phyloP scores from a whole-genome alignment of 2,888 invertebrate species.

The Pilophorus perplexus region DNA sequence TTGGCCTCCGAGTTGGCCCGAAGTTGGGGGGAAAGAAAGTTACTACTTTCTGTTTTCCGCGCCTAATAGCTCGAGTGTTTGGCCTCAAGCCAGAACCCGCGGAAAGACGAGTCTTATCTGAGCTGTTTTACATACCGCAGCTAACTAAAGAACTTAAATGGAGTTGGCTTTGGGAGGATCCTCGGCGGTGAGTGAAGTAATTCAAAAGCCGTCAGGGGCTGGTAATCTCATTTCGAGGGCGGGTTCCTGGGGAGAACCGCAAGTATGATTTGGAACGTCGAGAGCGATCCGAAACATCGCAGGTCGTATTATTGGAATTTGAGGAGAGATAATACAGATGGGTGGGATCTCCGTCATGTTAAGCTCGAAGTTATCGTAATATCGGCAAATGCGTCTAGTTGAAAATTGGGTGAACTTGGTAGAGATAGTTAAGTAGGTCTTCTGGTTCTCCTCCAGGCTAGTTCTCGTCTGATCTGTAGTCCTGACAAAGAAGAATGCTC shows the following conservation, averaged over 20 bases:
- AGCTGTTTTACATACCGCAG: slow-evolving; percentile 34
- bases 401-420: too few species aligned
- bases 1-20: slow-evolving; percentile 14
- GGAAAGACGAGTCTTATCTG: slow-evolving; percentile 32
- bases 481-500: too few species aligned
- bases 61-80: slow-evolving; percentile 20
- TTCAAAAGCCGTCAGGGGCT: neutral
- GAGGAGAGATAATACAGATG: too few species aligned
- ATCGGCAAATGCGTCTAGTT: too few species aligned
- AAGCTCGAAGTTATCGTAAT: too few species aligned
- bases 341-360: too few species aligned
- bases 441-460: too few species aligned
- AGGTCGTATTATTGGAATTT: too few species aligned
- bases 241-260: neutral
- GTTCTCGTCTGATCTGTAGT: too few species aligned
- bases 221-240: neutral
- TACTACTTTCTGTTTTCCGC: slow-evolving; percentile 14
- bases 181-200: neutral
- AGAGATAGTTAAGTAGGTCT: too few species aligned
- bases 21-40: slow-evolving; percentile 6
- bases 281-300: too few species aligned
- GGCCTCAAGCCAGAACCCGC: slow-evolving; percentile 16
- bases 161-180: neutral
- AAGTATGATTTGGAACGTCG: too few species aligned
- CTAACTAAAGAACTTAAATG: slow-evolving; percentile 14